Conservation (phyloP, 2,113 vertebrate species). For the Merops nubicus region DNA sequence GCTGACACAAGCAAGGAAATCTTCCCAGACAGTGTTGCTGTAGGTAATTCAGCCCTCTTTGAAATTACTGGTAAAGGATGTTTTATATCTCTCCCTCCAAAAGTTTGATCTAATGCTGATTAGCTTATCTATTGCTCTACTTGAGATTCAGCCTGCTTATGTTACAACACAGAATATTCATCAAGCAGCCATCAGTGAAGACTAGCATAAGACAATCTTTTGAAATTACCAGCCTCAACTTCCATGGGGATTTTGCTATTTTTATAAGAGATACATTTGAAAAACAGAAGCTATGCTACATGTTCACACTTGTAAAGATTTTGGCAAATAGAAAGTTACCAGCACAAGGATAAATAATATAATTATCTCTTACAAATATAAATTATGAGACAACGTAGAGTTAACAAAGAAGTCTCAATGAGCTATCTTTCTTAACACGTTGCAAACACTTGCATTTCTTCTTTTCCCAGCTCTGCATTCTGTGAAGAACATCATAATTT, state of each 20-base stretch:
- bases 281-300: not conserved
- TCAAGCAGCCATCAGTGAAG: not conserved
- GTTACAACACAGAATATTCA: not conserved
- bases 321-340: not conserved
- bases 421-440: constrained; percentile 5
- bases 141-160: not conserved
- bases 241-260: not conserved
- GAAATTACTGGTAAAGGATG: not conserved
- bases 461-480: constrained; percentile 25
- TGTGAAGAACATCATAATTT: constrained; percentile 41
- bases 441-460: constrained; percentile 34
- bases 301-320: not conserved
- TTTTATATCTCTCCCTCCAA: not conserved
- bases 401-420: not conserved
- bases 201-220: rapidly evolving
- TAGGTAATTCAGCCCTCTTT: not conserved
- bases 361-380: not conserved
- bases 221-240: not conserved
- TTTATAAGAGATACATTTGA: not conserved
- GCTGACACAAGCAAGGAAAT: not conserved
- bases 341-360: not conserved
- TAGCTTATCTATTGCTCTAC: not conserved
- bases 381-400: not conserved
- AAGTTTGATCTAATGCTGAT: not conserved
- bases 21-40: rapidly evolving